These are phyloP conservation scores for Hemicordylus capensis DNA, from an alignment of 2,113 vertebrate species.

Conservation along the genomic window DNA sequence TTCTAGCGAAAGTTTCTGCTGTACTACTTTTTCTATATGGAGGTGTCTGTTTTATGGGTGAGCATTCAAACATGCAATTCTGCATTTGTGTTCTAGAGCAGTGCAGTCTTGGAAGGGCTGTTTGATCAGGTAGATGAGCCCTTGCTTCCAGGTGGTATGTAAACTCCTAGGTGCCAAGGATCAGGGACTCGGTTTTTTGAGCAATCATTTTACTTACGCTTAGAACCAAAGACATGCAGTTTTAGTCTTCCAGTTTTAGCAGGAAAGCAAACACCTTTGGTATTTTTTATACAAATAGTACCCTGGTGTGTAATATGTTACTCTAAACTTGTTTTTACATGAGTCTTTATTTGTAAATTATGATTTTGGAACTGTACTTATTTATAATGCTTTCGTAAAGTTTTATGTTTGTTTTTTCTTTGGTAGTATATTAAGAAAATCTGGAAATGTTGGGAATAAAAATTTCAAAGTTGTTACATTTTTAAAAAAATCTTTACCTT, in stretches of 20 bases:
- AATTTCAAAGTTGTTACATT: constrained; percentile 58
- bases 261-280: constrained; percentile 51
- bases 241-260: constrained; percentile 65
- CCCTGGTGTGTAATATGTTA: constrained; percentile 64
- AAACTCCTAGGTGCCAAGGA: background rate
- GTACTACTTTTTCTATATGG: background rate
- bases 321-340: constrained; percentile 76
- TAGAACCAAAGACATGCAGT: constrained; percentile 69
- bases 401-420: constrained; percentile 8
- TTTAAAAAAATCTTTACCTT: constrained; percentile 50
- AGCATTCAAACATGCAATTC: background rate
- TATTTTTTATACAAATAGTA: constrained; percentile 66
- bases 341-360: constrained; percentile 81
- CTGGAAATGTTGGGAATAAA: constrained; percentile 66
- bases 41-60: background rate
- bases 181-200: background rate
- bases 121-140: too few relatives aligned
- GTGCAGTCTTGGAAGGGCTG: background rate
- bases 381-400: constrained; percentile 77
- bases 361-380: constrained; percentile 73
- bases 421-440: constrained; percentile 56
- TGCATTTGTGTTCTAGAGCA: background rate
- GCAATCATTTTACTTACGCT: constrained; percentile 45
- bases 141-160: background rate
- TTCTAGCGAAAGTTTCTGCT: background rate